These are phyloP conservation scores for Podarcis raffonei DNA, from an alignment of 2,113 vertebrate species.

Conservation along the genomic window DNA sequence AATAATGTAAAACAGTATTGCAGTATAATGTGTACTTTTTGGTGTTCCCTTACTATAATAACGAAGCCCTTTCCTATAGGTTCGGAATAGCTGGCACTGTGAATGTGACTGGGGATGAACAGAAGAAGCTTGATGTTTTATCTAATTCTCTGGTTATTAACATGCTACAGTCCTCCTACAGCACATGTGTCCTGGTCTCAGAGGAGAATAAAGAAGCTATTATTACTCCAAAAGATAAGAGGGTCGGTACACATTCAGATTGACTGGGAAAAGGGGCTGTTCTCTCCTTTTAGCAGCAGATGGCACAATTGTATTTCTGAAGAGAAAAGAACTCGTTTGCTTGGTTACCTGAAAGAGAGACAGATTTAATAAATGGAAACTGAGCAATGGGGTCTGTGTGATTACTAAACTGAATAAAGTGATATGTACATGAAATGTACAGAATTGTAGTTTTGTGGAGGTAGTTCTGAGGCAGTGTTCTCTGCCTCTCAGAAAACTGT, in stretches of 20 bases:
- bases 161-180: conserved; percentile 92
- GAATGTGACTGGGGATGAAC: conserved; percentile 93
- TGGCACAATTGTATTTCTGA: conserved; percentile 36
- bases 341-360: too few relatives aligned
- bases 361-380: neutral
- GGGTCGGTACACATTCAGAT: conserved; percentile 71
- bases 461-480: too few relatives aligned
- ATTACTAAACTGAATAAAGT: neutral
- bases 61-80: conserved; percentile 64
- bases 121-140: conserved; percentile 95
- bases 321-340: neutral
- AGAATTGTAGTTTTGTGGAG: neutral
- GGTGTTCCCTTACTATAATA: neutral
- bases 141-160: conserved; percentile 93
- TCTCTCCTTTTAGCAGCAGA: conserved; percentile 33
- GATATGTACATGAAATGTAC: neutral
- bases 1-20: neutral
- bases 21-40: neutral
- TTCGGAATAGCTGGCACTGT: conserved; percentile 90
- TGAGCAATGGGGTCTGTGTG: neutral
- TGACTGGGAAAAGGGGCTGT: neutral
- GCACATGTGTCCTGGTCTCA: conserved; percentile 89
- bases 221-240: conserved; percentile 83
- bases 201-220: conserved; percentile 93
- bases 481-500: neutral